Evolutionary conservation across 2,797 vertebrate genomes (phyloP), one percentile per base, ranked within the genome.

Genomic region (Diceros bicornis): DNA sequence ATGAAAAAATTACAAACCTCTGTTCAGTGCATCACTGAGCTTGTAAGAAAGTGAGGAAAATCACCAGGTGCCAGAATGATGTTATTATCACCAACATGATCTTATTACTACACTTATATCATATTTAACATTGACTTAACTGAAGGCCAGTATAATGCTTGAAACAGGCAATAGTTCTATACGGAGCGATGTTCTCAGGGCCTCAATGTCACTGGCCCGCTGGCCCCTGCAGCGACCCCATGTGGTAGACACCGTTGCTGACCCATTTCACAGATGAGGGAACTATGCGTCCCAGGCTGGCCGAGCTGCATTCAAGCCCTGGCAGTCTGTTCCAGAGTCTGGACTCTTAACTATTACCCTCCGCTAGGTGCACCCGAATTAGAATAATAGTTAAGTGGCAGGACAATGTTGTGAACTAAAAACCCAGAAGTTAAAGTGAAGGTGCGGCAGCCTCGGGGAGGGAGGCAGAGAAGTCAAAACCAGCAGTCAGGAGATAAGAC

Each of bases 101-200:
- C 1, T 34, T 7, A 52, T 41, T 12, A 16, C 41, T 7, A 1
- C 4, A 3, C 44, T 29, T 6, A 18, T 2, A n/a, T 6, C 3
- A 0, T 1, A 55, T 25, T n/a, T 25, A 61, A 29, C 7, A 25
- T 3, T 13, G 14, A 11, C 8, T 37, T 27, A 4, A 27, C 20
- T 7, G 11, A 55, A 37, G 55, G 83, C 83, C 68, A 27, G 55
- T 8, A 20, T 4, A 4, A 1, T 4, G 50, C 59, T 16, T 6
- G 88, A 47, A 3, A 7, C 12, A 14, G 0, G 29, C 82, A 50
- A 0, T 8, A 2, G 10, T 13, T 25, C 32, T 17, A 23, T 0
- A 2, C 0, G 6, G 37, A 61, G 41, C 0, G 68, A 25, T 1
- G 10, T 9, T 37, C 88, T 50, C 66, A 0, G 25, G 6, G 27